A percentile compares a stretch with the other conserved stretches of the same genome.
Evolutionary conservation across 2,113 vertebrate species (phyloP).

Genomic region (Raphicerus campestris): DNA sequence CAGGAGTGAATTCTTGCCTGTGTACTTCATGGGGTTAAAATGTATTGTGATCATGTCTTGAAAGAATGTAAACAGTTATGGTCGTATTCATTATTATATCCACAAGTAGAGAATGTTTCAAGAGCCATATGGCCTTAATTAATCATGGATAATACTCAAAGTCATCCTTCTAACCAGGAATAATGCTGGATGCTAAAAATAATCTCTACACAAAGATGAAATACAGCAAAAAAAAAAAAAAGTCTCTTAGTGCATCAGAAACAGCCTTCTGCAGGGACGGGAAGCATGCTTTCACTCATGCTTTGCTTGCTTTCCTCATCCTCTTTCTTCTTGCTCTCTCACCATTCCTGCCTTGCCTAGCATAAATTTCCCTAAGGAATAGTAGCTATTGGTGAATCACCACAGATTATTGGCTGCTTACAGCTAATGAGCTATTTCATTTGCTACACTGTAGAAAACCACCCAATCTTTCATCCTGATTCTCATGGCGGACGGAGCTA

Average conservation of each 20-base stretch:
- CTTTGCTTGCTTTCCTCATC: not conserved
- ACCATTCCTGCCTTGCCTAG: not conserved
- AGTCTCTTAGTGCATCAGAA: not conserved
- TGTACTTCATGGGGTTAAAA: not conserved
- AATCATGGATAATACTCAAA: constrained; percentile 44
- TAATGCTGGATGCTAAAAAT: not conserved
- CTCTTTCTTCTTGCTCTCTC: constrained; percentile 27
- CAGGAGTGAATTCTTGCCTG: not conserved
- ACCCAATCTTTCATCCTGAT: not conserved
- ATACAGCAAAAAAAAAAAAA: not conserved
- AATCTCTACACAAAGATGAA: not conserved
- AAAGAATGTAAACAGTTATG: constrained; percentile 42
- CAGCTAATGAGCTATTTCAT: constrained; percentile 58
- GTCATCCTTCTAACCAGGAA: not conserved
- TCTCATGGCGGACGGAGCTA: not conserved
- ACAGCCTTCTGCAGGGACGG: not conserved
- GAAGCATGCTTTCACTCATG: not conserved
- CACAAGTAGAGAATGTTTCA: constrained; percentile 19
- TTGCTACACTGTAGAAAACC: constrained; percentile 39
- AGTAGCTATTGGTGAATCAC: constrained; percentile 12
- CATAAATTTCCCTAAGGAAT: constrained; percentile 45
- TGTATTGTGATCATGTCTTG: not conserved
- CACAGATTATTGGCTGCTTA: constrained; percentile 50
- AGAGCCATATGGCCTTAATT: constrained; percentile 43
- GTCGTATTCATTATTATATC: not conserved